Evolutionary conservation across 2,113 vertebrate genomes (phyloP).

Genomic region (Mystacornis crossleyi): DNA sequence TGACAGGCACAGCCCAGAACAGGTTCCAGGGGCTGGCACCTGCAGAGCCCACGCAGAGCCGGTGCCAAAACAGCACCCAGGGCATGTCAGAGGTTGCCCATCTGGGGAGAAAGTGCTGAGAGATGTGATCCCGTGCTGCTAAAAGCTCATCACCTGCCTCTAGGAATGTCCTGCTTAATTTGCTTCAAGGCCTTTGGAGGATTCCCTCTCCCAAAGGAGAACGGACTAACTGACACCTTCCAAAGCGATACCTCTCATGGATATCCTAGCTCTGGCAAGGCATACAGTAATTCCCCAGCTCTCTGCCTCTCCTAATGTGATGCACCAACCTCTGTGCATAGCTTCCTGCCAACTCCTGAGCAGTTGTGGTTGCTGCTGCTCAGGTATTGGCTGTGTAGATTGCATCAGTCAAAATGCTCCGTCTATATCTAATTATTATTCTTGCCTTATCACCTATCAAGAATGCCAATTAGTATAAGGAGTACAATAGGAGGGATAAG

Average conservation of each 20-base stretch:
- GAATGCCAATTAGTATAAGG: slow-evolving; percentile 48
- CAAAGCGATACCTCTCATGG: fast-evolving
- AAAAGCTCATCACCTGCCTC: background rate
- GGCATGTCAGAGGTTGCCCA: background rate
- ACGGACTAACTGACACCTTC: background rate
- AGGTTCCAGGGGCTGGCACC: fast-evolving
- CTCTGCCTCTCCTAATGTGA: background rate
- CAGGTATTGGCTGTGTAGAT: background rate
- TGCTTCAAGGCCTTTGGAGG: background rate
- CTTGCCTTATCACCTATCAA: slow-evolving; percentile 8
- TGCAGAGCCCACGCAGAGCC: fast-evolving
- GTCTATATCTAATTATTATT: slow-evolving; percentile 18
- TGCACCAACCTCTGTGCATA: background rate
- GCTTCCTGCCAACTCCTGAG: background rate
- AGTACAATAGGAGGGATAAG: slow-evolving; percentile 40
- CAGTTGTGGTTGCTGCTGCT: background rate
- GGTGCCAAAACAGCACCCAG: background rate
- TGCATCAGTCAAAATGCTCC: slow-evolving; percentile 3
- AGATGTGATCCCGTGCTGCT: background rate
- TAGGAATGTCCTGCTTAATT: background rate
- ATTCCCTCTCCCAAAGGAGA: background rate
- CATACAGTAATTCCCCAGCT: background rate
- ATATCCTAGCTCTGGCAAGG: background rate
- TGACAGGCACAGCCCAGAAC: too few relatives aligned
- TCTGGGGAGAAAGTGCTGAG: fast-evolving